Evolutionary conservation across 2,888 invertebrate species (phyloP).

Genomic region (Amphipoea oculea): DNA sequence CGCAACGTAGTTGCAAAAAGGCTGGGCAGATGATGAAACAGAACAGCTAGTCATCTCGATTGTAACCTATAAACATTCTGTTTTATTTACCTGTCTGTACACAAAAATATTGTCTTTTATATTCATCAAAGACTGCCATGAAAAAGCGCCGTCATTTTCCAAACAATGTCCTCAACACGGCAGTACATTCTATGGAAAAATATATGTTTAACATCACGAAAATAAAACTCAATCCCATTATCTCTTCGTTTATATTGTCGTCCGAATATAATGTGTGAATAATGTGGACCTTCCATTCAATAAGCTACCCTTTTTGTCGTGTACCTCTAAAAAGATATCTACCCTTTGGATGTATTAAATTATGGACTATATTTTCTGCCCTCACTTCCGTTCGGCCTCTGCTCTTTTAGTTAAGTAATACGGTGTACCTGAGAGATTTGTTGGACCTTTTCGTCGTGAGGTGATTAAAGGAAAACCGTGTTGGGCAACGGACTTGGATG

Average conservation of each 20-base stretch:
- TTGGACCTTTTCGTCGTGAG: slow-evolving; percentile 73
- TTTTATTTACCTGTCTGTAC: background rate
- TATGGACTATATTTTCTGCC: slow-evolving; percentile 83
- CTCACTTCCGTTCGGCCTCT: slow-evolving; percentile 76
- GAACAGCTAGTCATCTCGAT: background rate
- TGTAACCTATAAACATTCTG: background rate
- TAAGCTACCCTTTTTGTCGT: slow-evolving; percentile 80
- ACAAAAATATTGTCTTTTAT: slow-evolving; percentile 3
- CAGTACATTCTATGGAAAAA: slow-evolving; percentile 47
- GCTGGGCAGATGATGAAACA: background rate
- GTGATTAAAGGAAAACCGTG: slow-evolving; percentile 79
- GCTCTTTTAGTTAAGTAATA: slow-evolving; percentile 74
- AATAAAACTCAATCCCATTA: slow-evolving; percentile 71
- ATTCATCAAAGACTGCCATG: slow-evolving; percentile 23
- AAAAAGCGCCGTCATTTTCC: slow-evolving; percentile 34
- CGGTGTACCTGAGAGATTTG: slow-evolving; percentile 76
- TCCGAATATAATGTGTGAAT: slow-evolving; percentile 82
- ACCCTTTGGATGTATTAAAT: slow-evolving; percentile 86
- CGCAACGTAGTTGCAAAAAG: background rate
- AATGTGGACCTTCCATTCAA: slow-evolving; percentile 82
- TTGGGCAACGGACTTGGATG: slow-evolving; percentile 43
- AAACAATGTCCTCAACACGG: slow-evolving; percentile 38
- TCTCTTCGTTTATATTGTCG: slow-evolving; percentile 76
- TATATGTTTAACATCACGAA: slow-evolving; percentile 56
- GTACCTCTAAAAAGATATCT: slow-evolving; percentile 82